Evolutionary conservation across 2,888 invertebrate species (phyloP).

Genomic region (Cephus sareptanus): DNA sequence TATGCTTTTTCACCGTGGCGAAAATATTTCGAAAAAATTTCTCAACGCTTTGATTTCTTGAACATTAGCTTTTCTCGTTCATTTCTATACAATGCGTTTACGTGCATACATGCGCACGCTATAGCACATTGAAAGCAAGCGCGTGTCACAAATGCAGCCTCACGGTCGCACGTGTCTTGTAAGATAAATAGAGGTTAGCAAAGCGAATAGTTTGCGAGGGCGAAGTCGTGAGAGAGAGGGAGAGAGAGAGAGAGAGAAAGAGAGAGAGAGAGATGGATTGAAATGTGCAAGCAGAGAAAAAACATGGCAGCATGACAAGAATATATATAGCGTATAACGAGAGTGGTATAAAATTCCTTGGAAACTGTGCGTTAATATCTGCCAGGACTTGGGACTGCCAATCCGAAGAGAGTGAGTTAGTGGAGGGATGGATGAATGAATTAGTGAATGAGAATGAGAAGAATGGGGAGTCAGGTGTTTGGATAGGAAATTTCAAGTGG

Average conservation of each 20-base stretch:
- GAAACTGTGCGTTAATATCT: not conserved
- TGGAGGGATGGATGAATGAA: conserved; percentile 7
- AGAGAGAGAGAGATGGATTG: not conserved
- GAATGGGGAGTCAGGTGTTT: not conserved
- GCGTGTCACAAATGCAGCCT: not conserved
- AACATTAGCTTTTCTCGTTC: not conserved
- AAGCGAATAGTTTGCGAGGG: conserved; percentile 1
- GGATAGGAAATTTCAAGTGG: not conserved
- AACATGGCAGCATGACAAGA: not conserved
- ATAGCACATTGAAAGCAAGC: not conserved
- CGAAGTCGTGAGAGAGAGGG: not conserved
- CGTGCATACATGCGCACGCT: not conserved
- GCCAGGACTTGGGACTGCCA: not conserved
- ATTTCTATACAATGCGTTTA: not conserved
- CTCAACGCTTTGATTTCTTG: not conserved
- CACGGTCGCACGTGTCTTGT: not conserved
- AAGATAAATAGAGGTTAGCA: not conserved
- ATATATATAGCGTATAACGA: not conserved
- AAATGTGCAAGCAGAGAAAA: not conserved
- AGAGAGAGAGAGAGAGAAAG: not conserved
- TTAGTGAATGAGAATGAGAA: conserved; percentile 5
- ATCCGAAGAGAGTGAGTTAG: conserved; percentile 13
- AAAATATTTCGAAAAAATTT: not conserved
- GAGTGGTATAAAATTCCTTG: conserved; percentile 14
- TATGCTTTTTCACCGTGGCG: not conserved